A percentile compares a stretch with the other conserved stretches of the same genome.
phyloP scores from a whole-genome alignment of 1,140 invertebrate genomes.

The Adelges cooleyi region DNA sequence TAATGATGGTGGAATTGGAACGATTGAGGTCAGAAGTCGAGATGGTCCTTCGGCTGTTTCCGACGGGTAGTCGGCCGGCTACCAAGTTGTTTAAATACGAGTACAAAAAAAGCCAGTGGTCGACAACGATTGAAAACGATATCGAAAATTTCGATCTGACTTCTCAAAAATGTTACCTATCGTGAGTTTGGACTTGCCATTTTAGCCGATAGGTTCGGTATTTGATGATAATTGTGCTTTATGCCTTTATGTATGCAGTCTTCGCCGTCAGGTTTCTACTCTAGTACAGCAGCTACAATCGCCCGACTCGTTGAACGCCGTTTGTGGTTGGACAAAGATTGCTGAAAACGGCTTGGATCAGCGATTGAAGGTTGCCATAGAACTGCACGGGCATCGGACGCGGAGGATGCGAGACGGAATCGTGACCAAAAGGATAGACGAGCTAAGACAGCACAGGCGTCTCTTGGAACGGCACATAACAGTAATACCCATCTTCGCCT shows the following conservation, averaged over 20 bases:
- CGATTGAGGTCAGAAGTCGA: neutral
- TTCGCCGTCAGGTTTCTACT: too few species aligned
- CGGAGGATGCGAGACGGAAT: neutral
- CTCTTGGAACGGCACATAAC: neutral
- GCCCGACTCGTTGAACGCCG: neutral
- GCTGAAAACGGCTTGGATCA: neutral
- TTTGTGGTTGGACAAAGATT: neutral
- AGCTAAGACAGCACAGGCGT: neutral
- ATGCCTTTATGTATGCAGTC: too few species aligned
- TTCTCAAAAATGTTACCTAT: too few species aligned
- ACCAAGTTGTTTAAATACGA: too few species aligned
- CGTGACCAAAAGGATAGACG: neutral
- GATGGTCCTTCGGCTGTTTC: neutral
- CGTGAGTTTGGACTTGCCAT: too few species aligned
- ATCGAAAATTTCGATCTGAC: too few species aligned
- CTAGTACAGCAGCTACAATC: neutral
- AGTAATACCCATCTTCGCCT: neutral
- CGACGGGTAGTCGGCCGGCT: too few species aligned
- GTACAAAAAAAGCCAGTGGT: too few species aligned
- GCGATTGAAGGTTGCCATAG: neutral
- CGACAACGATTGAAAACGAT: too few species aligned
- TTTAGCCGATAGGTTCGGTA: too few species aligned
- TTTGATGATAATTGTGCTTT: too few species aligned
- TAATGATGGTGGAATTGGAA: neutral
- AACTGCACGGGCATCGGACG: neutral